phyloP scores from a whole-genome alignment of 1,140 invertebrate species.

The Vollenhovia emeryi region DNA sequence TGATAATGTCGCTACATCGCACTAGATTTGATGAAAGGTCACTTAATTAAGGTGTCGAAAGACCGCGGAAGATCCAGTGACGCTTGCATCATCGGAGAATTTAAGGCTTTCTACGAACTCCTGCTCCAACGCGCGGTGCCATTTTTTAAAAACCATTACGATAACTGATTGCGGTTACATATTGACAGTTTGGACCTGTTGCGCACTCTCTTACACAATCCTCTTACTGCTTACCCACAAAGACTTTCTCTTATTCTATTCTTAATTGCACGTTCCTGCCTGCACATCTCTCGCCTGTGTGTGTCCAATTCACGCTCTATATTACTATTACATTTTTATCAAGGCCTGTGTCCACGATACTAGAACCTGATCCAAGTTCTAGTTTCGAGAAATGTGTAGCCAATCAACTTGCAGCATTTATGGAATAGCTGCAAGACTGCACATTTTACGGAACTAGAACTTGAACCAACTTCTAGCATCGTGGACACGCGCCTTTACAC shows the following conservation, averaged over 20 bases:
- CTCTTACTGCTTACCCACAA: background rate
- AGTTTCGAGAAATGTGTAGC: too few species aligned
- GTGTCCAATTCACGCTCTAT: background rate
- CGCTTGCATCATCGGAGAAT: background rate
- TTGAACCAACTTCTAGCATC: too few species aligned
- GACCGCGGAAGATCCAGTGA: background rate
- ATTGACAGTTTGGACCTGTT: conserved; percentile 14
- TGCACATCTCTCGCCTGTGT: background rate
- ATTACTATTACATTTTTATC: conserved; percentile 18
- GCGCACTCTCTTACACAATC: conserved; percentile 34
- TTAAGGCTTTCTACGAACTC: conserved; percentile 15
- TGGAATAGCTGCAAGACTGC: too few species aligned
- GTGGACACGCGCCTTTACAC: too few species aligned
- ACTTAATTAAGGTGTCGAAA: background rate
- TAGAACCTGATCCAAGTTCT: too few species aligned
- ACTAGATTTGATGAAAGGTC: background rate
- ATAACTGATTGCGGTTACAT: conserved; percentile 27
- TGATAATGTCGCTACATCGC: background rate
- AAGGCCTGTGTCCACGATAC: too few species aligned
- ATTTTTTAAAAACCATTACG: conserved; percentile 6
- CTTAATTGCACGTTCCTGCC: conserved; percentile 3
- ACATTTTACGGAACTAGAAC: too few species aligned
- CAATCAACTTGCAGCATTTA: too few species aligned
- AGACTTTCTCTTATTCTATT: conserved; percentile 45
- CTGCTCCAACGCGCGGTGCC: background rate